Evolutionary conservation across 1,140 invertebrate genomes (phyloP).

Genomic region (Temnothorax curvispinosus): DNA sequence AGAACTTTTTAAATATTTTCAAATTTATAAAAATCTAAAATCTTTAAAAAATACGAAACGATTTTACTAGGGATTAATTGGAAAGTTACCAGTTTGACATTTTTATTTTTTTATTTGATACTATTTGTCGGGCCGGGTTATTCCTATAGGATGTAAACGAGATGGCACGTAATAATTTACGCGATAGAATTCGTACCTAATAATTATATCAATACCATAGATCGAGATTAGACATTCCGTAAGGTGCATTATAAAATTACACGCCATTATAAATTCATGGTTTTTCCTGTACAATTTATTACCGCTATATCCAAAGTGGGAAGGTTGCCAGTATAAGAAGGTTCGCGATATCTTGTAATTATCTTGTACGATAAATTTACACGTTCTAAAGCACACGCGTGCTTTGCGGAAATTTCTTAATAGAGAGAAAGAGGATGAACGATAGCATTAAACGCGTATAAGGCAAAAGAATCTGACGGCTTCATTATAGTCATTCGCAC

Average conservation of each 20-base stretch:
- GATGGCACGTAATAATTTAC: background rate
- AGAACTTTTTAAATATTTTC: background rate
- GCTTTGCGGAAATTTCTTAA: slow-evolving; percentile 35
- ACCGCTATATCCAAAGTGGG: slow-evolving; percentile 21
- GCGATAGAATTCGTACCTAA: background rate
- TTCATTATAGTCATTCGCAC: slow-evolving; percentile 45
- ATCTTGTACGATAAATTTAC: slow-evolving; percentile 40
- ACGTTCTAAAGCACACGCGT: slow-evolving; percentile 6
- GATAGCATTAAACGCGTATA: background rate
- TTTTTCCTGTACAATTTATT: slow-evolving; percentile 30
- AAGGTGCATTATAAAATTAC: slow-evolving; percentile 11
- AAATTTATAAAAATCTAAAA: background rate
- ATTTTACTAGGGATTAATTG: background rate
- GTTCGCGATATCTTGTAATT: slow-evolving; percentile 32
- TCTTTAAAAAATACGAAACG: background rate
- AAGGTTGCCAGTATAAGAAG: background rate
- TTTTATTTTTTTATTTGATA: background rate
- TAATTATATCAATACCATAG: background rate
- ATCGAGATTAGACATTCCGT: slow-evolving; percentile 8
- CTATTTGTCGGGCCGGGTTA: background rate
- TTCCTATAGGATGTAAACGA: background rate
- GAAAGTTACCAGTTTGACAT: background rate
- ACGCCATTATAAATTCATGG: background rate
- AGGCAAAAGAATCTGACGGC: background rate
- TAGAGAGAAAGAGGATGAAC: slow-evolving; percentile 14